phyloP scores from a whole-genome alignment of 2,113 vertebrate genomes.

The Dipodomys merriami region DNA sequence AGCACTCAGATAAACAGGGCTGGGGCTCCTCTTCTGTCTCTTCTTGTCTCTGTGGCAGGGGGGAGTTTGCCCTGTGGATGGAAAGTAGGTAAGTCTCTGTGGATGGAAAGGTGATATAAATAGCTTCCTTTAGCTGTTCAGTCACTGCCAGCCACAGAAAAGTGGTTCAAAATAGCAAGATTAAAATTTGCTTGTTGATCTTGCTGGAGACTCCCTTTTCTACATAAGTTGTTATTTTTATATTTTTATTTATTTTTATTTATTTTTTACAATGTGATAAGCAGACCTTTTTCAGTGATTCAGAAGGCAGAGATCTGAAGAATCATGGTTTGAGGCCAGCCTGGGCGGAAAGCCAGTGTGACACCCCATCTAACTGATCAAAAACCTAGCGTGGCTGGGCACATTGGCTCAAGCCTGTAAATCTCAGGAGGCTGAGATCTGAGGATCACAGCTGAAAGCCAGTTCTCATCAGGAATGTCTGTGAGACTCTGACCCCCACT shows the following conservation, averaged over 20 bases:
- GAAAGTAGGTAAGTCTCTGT: not conserved
- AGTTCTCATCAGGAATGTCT: too few species aligned
- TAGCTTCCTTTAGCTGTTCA: not conserved
- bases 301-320: too few species aligned
- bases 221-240: not conserved
- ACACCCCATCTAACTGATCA: too few species aligned
- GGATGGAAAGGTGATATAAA: not conserved
- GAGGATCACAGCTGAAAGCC: too few species aligned
- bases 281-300: too few species aligned
- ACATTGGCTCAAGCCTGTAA: too few species aligned
- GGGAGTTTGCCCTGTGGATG: not conserved
- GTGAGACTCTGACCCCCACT: too few species aligned
- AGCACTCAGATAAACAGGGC: not conserved
- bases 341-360: too few species aligned
- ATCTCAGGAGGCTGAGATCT: too few species aligned
- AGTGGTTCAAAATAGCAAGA: not conserved
- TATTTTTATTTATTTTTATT: too few species aligned
- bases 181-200: not conserved
- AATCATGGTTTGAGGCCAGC: too few species aligned
- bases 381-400: too few species aligned
- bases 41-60: not conserved
- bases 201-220: not conserved
- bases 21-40: not conserved
- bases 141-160: not conserved
- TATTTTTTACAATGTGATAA: not conserved